Conservation (phyloP, 2,113 vertebrate species). For the Sarotherodon lohbergeri region DNA sequence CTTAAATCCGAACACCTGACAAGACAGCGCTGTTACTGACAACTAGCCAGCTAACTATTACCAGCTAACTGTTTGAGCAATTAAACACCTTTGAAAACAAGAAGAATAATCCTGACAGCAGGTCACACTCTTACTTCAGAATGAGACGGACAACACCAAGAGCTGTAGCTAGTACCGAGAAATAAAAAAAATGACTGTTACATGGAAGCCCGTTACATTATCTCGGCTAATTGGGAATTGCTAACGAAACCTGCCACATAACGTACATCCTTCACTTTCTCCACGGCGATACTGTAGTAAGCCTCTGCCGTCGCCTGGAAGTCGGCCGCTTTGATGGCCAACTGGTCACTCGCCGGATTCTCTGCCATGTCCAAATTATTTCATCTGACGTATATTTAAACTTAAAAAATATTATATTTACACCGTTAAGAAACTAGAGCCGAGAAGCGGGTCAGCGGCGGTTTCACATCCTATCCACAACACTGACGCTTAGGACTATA, state of each 20-base stretch:
- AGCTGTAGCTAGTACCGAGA: not conserved
- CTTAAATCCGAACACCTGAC: not conserved
- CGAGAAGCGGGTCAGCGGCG: constrained; percentile 34
- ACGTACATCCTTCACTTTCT: constrained; percentile 76
- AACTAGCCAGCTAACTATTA: not conserved
- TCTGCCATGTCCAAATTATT: constrained; percentile 52
- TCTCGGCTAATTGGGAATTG: constrained; percentile 41
- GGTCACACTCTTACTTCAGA: not conserved
- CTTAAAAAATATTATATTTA: not conserved
- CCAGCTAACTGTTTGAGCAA: not conserved
- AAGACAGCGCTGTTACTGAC: not conserved
- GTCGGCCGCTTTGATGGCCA: constrained; percentile 42
- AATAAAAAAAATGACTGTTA: not conserved
- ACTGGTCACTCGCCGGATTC: constrained; percentile 38
- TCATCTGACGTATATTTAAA: not conserved
- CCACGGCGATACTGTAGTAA: constrained; percentile 72
- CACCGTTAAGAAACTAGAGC: not conserved
- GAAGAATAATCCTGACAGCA: constrained; percentile 3
- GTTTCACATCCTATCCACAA: constrained; percentile 54
- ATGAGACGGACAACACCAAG: not conserved
- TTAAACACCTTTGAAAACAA: not conserved
- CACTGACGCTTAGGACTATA: constrained; percentile 8
- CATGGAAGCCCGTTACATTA: not conserved
- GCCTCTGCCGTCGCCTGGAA: constrained; percentile 55
- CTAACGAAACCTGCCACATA: constrained; percentile 61